These are phyloP conservation scores for Folsomia manolachei DNA, from an alignment of 2,888 invertebrate genomes.

Conservation along the genomic window DNA sequence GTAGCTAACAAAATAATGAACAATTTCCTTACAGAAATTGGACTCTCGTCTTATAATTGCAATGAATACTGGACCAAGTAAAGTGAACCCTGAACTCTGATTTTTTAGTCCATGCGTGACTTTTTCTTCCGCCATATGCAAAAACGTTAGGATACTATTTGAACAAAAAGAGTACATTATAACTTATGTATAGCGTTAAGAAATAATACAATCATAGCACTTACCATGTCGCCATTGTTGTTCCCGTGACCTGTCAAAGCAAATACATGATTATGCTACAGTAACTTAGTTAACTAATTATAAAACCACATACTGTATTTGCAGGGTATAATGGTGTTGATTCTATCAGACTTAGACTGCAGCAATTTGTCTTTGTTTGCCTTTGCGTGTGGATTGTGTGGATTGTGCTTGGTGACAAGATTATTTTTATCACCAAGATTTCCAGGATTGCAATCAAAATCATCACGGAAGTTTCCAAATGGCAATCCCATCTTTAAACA, in stretches of 20 bases:
- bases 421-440: not conserved
- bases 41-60: not conserved
- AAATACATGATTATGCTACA: too few species aligned
- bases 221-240: not conserved
- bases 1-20: too few species aligned
- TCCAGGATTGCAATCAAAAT: not conserved
- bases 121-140: not conserved
- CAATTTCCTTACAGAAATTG: not conserved
- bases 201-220: too few species aligned
- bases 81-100: not conserved
- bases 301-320: too few species aligned
- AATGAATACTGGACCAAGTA: not conserved
- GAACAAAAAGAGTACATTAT: too few species aligned
- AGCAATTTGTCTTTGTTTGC: not conserved
- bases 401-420: not conserved
- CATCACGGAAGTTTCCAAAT: not conserved
- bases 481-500: not conserved
- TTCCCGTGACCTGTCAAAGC: not conserved
- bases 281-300: too few species aligned
- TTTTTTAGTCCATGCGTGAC: too few species aligned
- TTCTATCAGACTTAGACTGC: not conserved
- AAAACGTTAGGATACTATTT: not conserved
- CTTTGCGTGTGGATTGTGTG: too few species aligned
- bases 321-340: not conserved
- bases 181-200: too few species aligned